Evolutionary conservation across 2,113 vertebrate species (phyloP).

Genomic region (Lutjanus erythropterus): DNA sequence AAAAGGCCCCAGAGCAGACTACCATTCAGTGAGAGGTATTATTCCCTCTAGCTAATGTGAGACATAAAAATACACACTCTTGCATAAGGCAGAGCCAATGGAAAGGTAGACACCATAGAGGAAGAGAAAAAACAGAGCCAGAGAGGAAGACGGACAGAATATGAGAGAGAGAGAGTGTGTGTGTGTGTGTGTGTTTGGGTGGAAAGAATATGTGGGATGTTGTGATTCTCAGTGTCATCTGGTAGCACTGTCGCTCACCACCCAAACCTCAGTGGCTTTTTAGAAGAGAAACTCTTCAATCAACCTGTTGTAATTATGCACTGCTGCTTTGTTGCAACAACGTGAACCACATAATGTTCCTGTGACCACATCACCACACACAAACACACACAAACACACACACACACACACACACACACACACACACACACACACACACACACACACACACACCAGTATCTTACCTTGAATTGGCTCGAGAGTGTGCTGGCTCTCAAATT

Average conservation of each 20-base stretch:
- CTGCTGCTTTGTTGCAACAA: slow-evolving; percentile 65
- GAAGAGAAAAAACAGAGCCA: slow-evolving; percentile 60
- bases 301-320: slow-evolving; percentile 76
- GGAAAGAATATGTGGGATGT: slow-evolving; percentile 73
- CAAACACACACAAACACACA: too few species aligned
- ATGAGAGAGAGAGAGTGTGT: slow-evolving; percentile 26
- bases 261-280: slow-evolving; percentile 63
- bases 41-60: slow-evolving; percentile 75
- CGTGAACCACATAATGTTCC: slow-evolving; percentile 59
- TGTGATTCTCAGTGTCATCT: slow-evolving; percentile 72
- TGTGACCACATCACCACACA: slow-evolving; percentile 49
- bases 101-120: slow-evolving; percentile 78
- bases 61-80: slow-evolving; percentile 79
- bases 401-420: slow-evolving; percentile 53
- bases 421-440: slow-evolving; percentile 53
- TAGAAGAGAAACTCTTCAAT: slow-evolving; percentile 58
- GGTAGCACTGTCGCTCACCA: slow-evolving; percentile 32
- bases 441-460: slow-evolving; percentile 49
- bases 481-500: slow-evolving; percentile 34
- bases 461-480: slow-evolving; percentile 46
- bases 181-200: slow-evolving; percentile 39
- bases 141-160: slow-evolving; percentile 45
- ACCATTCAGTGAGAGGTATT: slow-evolving; percentile 77
- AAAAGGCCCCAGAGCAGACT: slow-evolving; percentile 78
- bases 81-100: slow-evolving; percentile 69